Base-by-base conservation (phyloP, 1,140 invertebrate species). In the Eurosta solidaginis region DNA sequence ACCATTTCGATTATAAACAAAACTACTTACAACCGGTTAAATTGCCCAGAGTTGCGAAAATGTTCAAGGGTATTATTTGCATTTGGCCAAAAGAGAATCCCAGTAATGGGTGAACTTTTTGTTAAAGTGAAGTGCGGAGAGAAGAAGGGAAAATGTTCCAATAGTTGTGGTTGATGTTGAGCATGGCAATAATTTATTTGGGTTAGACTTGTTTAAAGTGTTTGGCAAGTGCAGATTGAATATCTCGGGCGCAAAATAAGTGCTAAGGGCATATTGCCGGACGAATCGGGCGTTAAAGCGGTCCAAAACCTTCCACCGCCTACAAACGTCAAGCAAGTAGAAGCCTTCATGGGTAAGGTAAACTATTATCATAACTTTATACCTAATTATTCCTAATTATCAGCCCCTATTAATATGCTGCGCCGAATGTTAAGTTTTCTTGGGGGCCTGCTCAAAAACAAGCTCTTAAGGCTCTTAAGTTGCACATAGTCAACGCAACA, bases 171-270 rank as follows among this genome's bases (percentile, higher is more conserved):
- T 54, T 40, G 1, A 50, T 17, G 47, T 54, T 4, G 27, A 33
- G 1, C 9, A 25, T 27, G 77, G 77, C 17, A n/a, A 78, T 17
- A 78, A 78, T 75, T 54, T 74, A 22, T 77, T 77, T 73, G 44
- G 59, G 10, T 40, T 7, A 2, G 54, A 68, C 20, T 25, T 78
- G 7, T 78, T 78, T 17, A 29, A 54, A 52, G n/a, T 40, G 29
- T 77, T 73, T 45, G 50, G 52, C 49, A 74, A 49, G 74, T 79
- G 22, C 79, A 77, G 68, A 80, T 83, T 36, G 80, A 82, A 76
- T 85, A 85, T 36, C 80, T 83, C 22, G 82, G 84, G 1, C 82
- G 83, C 73, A 68, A 74, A n/a, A 83, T 88, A 47, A 81, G 84
- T 78, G 54, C 73, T 27, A 14, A 80, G 1, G 82, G 84, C 0